phyloP scores from a whole-genome alignment of 2,113 vertebrate genomes.

The Pionites leucogaster region DNA sequence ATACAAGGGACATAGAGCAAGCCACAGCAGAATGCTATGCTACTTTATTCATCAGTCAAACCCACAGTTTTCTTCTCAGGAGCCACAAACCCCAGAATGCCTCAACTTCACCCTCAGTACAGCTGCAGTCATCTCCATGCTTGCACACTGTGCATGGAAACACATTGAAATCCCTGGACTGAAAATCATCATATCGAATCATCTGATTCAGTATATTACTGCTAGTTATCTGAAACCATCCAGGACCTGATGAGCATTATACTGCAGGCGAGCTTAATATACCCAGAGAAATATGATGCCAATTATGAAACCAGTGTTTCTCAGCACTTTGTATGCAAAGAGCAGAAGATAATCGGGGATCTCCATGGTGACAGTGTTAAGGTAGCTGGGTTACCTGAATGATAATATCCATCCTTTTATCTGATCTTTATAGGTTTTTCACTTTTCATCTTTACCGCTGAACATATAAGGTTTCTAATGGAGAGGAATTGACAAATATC shows the following conservation, averaged over 20 bases:
- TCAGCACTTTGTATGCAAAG: background rate
- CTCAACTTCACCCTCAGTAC: background rate
- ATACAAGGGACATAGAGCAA: accelerated
- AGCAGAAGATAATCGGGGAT: background rate
- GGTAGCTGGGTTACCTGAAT: background rate
- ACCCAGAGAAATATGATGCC: background rate
- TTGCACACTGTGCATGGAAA: background rate
- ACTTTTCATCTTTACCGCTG: background rate
- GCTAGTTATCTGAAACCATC: background rate
- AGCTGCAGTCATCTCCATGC: background rate
- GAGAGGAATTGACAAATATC: background rate
- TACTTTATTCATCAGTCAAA: background rate
- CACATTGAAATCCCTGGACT: background rate
- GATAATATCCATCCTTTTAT: background rate
- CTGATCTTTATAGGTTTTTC: background rate
- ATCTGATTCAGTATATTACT: accelerated
- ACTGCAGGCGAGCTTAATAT: background rate
- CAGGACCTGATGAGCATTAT: background rate
- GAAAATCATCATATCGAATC: accelerated
- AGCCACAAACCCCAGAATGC: background rate
- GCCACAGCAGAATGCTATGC: accelerated
- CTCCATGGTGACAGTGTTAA: conserved; percentile 30
- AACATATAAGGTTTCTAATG: background rate
- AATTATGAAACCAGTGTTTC: background rate
- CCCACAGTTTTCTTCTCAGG: background rate